Evolutionary conservation across 2,888 invertebrate species (phyloP), one percentile per base, ranked within the genome.

Genomic region (Copidosoma aretas): DNA sequence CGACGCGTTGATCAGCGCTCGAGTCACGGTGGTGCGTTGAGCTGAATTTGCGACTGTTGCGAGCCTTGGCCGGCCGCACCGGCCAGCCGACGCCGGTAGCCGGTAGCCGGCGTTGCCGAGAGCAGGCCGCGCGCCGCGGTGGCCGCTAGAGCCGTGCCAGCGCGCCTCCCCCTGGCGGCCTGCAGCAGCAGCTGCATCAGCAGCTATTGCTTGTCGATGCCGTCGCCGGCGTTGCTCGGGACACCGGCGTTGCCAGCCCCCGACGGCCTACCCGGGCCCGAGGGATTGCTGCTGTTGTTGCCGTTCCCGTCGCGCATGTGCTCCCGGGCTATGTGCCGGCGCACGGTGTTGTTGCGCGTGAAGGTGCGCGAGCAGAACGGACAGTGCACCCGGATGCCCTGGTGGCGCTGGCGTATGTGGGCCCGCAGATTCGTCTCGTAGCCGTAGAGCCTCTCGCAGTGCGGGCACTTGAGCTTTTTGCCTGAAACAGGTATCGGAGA

Each of bases 361-460:
- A 95, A 95, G 57, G 94, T 95, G 79, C 94, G 91, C 80, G 92
- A 88, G 86, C 95, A 95, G 85, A 93, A 94, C 70, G 94, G 94
- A 84, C 95, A 95, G 66, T 94, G 94, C 82, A 95, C 94, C 64
- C 95, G 89, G 79, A 95, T 95, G 77, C 95, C 94, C 85, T 95
- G 94, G 85, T 95, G 94, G 82, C 94, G 91, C 84, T 95, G 95
- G 66, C 94, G 88, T 82, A 95, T 94, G 86, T 95, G 95, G 74
- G 95, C 95, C 76, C 95, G 90, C 82, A 95, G 86, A 84, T 95
- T 95, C 81, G 95, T 95, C 88, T 95, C 95, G 84, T 95, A 95
- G 74, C 95, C 95, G 86, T 95, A 95, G 72, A 95, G 88, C 81
- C 94, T 89, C 86, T 95, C 95, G 88, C 95, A 95, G 85, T 93